phyloP scores from a whole-genome alignment of 2,113 vertebrate species.

The Dasyprocta punctata region DNA sequence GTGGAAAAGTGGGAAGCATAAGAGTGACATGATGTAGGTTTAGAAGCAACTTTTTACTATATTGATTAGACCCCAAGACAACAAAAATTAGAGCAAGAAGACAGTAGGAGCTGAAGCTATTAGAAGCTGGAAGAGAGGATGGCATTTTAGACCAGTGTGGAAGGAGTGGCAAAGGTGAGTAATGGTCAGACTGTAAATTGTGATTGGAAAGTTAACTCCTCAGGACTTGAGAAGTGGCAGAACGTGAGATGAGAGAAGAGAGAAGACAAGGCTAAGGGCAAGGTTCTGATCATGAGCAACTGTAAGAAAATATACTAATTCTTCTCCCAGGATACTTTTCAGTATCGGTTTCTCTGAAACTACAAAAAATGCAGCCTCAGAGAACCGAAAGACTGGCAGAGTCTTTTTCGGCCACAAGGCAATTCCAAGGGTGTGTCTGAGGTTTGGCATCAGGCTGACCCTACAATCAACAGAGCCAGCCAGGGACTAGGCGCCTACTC shows the following conservation, averaged over 20 bases:
- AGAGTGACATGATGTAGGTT: neutral
- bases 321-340: neutral
- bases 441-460: neutral
- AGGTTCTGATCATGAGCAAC: neutral
- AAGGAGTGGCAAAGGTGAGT: too few species aligned
- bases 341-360: neutral
- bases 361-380: neutral
- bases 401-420: neutral
- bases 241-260: neutral
- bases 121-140: neutral
- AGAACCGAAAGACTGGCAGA: neutral
- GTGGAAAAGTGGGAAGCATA: neutral
- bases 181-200: neutral
- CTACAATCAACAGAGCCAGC: neutral
- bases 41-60: neutral
- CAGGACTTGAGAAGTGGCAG: neutral
- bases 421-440: neutral
- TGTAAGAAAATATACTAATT: neutral
- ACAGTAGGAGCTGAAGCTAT: neutral
- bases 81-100: neutral
- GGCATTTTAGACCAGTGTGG: neutral
- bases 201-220: neutral
- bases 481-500: neutral
- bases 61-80: neutral
- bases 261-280: neutral